A percentile compares a stretch with the other conserved stretches of the same genome.
Conservation (phyloP, 2,797 vertebrate species). For the Fundulus diaphanus region DNA sequence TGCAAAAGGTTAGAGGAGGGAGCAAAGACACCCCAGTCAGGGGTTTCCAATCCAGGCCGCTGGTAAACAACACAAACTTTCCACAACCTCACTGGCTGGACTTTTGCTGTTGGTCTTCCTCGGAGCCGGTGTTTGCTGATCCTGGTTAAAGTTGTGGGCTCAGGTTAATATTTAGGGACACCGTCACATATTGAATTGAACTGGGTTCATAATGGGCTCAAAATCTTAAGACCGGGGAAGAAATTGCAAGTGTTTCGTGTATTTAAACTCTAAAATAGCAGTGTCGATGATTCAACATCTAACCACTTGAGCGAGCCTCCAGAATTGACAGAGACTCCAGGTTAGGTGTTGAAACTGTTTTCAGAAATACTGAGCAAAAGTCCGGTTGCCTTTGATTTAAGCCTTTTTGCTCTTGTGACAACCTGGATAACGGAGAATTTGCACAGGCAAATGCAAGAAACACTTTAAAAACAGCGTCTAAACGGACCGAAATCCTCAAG, state of each 20-base stretch:
- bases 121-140: slow-evolving; percentile 56
- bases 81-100: slow-evolving; percentile 70
- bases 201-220: not conserved
- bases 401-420: too few relatives aligned
- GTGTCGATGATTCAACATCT: too few relatives aligned
- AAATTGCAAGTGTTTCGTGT: not conserved
- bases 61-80: slow-evolving; percentile 64
- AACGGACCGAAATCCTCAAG: too few relatives aligned
- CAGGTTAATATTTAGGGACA: not conserved
- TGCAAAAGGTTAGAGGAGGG: slow-evolving; percentile 77
- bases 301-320: too few relatives aligned
- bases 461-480: too few relatives aligned
- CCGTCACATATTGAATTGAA: not conserved
- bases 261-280: not conserved
- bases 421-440: too few relatives aligned
- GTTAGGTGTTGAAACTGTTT: too few relatives aligned
- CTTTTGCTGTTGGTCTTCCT: slow-evolving; percentile 72
- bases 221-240: not conserved
- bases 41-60: slow-evolving; percentile 70
- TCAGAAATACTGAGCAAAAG: too few relatives aligned
- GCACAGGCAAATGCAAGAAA: too few relatives aligned
- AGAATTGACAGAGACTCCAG: too few relatives aligned
- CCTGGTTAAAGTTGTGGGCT: slow-evolving; percentile 38
- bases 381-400: too few relatives aligned
- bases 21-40: slow-evolving; percentile 68